Percentiles rank a stretch among this genome's conserved stretches.
phyloP scores from a whole-genome alignment of 1,140 invertebrate genomes.

The Euwallacea fornicatus region DNA sequence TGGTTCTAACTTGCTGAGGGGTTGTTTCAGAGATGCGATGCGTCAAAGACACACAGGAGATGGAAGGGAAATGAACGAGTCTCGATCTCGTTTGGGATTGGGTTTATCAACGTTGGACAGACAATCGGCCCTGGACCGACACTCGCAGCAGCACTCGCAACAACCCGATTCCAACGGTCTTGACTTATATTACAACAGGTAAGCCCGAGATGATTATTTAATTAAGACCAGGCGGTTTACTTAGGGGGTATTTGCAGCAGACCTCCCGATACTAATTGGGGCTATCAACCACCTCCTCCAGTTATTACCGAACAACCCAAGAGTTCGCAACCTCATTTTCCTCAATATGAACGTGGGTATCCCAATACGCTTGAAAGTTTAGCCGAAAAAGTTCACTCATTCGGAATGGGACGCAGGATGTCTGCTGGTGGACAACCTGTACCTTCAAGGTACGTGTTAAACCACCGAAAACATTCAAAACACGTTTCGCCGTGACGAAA shows the following conservation, averaged over 20 bases:
- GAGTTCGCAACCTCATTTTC: slow-evolving; percentile 75
- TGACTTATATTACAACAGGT: slow-evolving; percentile 78
- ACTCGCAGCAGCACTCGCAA: slow-evolving; percentile 40
- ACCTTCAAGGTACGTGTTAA: slow-evolving; percentile 41
- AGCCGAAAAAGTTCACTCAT: slow-evolving; percentile 84
- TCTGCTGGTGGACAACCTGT: slow-evolving; percentile 57
- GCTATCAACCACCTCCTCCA: slow-evolving; percentile 69
- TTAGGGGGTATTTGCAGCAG: slow-evolving; percentile 52
- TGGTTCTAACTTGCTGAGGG: too few relatives aligned
- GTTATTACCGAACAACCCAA: slow-evolving; percentile 90
- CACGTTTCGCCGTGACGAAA: too few relatives aligned
- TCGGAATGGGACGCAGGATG: slow-evolving; percentile 62
- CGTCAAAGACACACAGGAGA: slow-evolving; percentile 63
- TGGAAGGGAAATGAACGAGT: slow-evolving; percentile 72
- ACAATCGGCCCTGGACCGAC: slow-evolving; percentile 37
- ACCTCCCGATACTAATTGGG: slow-evolving; percentile 54
- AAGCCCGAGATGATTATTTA: background rate
- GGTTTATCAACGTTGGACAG: slow-evolving; percentile 58
- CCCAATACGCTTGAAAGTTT: slow-evolving; percentile 89
- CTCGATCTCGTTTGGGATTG: slow-evolving; percentile 70
- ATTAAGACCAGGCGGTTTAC: background rate
- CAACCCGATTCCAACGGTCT: slow-evolving; percentile 66
- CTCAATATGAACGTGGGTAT: slow-evolving; percentile 78
- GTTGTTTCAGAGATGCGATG: slow-evolving; percentile 51
- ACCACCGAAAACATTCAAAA: too few relatives aligned